Percentiles rank a stretch among this genome's conserved stretches.
phyloP scores from a whole-genome alignment of 2,113 vertebrate genomes.

The Stegastes partitus region DNA sequence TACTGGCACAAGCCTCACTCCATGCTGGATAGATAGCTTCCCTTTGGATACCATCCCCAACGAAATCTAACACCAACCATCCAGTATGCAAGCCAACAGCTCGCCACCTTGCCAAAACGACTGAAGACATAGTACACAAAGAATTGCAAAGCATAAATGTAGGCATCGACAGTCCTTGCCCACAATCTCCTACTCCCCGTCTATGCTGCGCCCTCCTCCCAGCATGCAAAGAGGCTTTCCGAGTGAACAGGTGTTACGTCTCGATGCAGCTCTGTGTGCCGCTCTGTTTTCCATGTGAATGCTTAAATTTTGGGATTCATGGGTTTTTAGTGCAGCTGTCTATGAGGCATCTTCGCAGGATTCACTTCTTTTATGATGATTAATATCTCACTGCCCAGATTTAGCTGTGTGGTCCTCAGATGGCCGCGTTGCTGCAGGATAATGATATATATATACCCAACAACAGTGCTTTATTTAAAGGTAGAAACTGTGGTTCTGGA shows the following conservation, averaged over 20 bases:
- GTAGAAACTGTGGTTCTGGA: too few species aligned
- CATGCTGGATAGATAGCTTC: conserved; percentile 28
- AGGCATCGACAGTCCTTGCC: not conserved
- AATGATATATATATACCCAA: conserved; percentile 7
- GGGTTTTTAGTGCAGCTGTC: conserved; percentile 34
- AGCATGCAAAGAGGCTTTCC: conserved; percentile 36
- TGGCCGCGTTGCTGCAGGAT: not conserved
- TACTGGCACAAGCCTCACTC: conserved; percentile 27
- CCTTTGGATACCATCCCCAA: conserved; percentile 19
- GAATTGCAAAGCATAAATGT: not conserved
- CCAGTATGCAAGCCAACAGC: conserved; percentile 16
- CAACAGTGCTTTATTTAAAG: not conserved
- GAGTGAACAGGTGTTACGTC: conserved; percentile 38
- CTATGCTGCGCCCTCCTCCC: conserved; percentile 6
- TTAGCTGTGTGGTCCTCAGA: not conserved
- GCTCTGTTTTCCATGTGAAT: conserved; percentile 34
- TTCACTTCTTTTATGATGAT: conserved; percentile 24
- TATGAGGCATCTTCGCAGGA: conserved; percentile 25
- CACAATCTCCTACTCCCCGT: not conserved
- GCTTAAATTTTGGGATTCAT: conserved; percentile 30
- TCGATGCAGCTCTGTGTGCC: conserved; percentile 23
- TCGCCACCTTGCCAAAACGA: conserved; percentile 6
- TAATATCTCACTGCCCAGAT: not conserved
- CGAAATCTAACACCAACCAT: conserved; percentile 11
- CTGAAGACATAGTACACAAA: not conserved